phyloP scores from a whole-genome alignment of 1,140 invertebrate genomes.

The Aplysia californica region DNA sequence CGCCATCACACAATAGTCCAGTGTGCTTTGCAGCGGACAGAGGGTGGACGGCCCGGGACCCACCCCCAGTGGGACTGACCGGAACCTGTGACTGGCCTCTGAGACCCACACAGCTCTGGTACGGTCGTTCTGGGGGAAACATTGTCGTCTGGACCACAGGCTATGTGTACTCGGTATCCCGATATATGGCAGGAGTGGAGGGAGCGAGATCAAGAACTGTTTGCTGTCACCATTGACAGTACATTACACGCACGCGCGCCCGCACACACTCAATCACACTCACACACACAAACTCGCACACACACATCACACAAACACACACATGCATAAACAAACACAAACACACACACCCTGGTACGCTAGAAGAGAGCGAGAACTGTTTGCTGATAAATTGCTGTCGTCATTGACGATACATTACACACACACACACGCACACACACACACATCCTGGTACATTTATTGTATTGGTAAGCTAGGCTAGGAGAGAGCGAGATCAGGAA shows the following conservation, averaged over 20 bases:
- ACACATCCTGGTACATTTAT: too few relatives aligned
- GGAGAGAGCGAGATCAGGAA: too few relatives aligned
- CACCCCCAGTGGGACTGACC: conserved; percentile 21
- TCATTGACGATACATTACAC: too few relatives aligned
- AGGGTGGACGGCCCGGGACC: neutral
- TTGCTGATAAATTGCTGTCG: too few relatives aligned
- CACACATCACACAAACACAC: too few relatives aligned
- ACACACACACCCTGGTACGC: neutral
- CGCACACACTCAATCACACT: too few relatives aligned
- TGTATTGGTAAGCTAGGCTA: too few relatives aligned
- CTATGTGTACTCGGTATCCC: too few relatives aligned
- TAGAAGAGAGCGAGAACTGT: neutral
- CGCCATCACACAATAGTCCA: conserved; percentile 21
- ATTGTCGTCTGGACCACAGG: neutral
- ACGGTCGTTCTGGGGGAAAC: conserved; percentile 24
- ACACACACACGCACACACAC: too few relatives aligned
- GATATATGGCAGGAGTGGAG: neutral
- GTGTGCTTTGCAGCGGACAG: conserved; percentile 15
- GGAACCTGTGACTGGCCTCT: neutral
- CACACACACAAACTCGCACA: too few relatives aligned
- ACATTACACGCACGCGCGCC: neutral
- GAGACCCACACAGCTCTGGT: neutral
- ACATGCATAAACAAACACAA: too few relatives aligned
- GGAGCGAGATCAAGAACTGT: neutral
- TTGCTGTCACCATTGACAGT: neutral